These are phyloP conservation scores for Helobdella robusta DNA, from an alignment of 2,888 invertebrate species.

Conservation along the genomic window DNA sequence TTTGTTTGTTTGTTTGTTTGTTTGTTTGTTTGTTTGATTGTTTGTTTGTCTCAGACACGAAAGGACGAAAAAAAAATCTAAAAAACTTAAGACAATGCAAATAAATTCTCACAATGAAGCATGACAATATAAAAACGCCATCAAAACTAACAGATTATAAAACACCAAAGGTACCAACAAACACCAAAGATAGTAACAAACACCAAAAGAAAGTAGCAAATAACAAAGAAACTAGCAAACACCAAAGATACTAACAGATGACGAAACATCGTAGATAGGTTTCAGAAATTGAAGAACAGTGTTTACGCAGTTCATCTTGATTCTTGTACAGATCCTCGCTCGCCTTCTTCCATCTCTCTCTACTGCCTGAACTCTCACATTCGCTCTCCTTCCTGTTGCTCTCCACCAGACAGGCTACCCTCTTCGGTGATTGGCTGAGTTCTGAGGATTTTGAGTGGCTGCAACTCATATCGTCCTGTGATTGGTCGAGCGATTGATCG, in stretches of 20 bases:
- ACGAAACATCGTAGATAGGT: constrained; percentile 60
- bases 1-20: too few relatives aligned
- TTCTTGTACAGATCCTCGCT: constrained; percentile 33
- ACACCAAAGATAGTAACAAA: background rate
- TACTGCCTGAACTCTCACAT: constrained; percentile 20
- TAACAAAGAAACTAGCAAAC: background rate
- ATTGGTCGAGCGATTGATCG: background rate
- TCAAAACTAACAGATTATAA: too few relatives aligned
- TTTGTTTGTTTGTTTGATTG: too few relatives aligned
- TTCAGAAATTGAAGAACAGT: constrained; percentile 55
- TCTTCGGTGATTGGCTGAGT: constrained; percentile 14
- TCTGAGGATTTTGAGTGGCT: constrained; percentile 5
- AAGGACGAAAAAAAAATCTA: too few relatives aligned
- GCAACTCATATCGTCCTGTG: constrained; percentile 18
- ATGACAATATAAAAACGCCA: too few relatives aligned
- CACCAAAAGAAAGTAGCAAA: background rate
- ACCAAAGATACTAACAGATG: constrained; percentile 39
- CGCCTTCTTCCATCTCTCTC: constrained; percentile 19
- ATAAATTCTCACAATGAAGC: too few relatives aligned
- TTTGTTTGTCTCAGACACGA: too few relatives aligned
- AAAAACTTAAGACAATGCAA: too few relatives aligned
- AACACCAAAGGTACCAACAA: too few relatives aligned
- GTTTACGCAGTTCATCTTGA: constrained; percentile 52
- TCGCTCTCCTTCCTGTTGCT: constrained; percentile 19
- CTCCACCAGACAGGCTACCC: constrained; percentile 1